Conservation (phyloP, 2,888 invertebrate genomes). For the Emesis russula region DNA sequence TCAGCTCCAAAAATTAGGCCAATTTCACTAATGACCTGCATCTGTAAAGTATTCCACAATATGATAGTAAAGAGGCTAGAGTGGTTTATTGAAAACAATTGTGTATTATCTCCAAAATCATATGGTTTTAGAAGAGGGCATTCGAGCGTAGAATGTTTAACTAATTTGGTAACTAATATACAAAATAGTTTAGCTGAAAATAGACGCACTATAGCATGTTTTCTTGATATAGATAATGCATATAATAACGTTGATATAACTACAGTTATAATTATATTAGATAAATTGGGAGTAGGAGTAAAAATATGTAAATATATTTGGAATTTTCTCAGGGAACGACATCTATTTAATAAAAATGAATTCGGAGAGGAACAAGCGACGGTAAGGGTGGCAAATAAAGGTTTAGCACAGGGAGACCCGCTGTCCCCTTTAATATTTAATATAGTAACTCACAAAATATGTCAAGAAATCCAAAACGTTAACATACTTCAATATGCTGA, state of each 20-base stretch:
- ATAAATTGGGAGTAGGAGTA: slow-evolving; percentile 45
- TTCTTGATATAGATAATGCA: slow-evolving; percentile 67
- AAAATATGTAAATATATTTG: slow-evolving; percentile 55
- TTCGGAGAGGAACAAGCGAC: not conserved
- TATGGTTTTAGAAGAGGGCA: slow-evolving; percentile 49
- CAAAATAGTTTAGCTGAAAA: slow-evolving; percentile 59
- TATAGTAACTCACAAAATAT: slow-evolving; percentile 49
- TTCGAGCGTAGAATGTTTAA: slow-evolving; percentile 59
- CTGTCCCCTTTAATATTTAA: slow-evolving; percentile 44
- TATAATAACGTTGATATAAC: slow-evolving; percentile 56
- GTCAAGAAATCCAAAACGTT: not conserved
- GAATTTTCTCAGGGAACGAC: slow-evolving; percentile 41
- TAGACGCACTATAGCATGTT: slow-evolving; percentile 51
- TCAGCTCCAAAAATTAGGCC: slow-evolving; percentile 19
- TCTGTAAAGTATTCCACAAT: slow-evolving; percentile 36
- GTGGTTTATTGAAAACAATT: slow-evolving; percentile 14
- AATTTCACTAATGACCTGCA: slow-evolving; percentile 24
- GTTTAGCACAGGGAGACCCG: not conserved
- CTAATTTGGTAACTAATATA: slow-evolving; percentile 43
- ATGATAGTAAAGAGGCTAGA: slow-evolving; percentile 32
- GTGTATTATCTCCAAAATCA: not conserved
- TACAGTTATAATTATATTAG: slow-evolving; percentile 23
- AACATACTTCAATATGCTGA: slow-evolving; percentile 59
- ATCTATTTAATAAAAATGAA: not conserved
- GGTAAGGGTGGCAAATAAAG: slow-evolving; percentile 29